Evolutionary conservation across 2,113 vertebrate genomes (phyloP).

Genomic region (Lasiurus cinereus): DNA sequence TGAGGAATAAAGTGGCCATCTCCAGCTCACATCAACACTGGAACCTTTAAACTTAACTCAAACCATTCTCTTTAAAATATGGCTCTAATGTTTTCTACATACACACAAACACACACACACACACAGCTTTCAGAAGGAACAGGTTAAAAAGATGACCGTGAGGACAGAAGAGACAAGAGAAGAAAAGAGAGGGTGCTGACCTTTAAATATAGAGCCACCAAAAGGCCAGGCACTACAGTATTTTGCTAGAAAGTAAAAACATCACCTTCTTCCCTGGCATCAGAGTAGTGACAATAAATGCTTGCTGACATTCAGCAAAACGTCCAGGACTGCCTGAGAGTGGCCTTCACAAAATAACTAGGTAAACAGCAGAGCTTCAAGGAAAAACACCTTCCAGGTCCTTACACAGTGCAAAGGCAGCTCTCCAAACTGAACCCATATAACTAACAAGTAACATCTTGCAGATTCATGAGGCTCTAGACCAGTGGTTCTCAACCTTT

Average conservation of each 20-base stretch:
- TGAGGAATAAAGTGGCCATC: constrained; percentile 17
- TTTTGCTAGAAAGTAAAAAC: constrained; percentile 71
- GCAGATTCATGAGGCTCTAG: neutral
- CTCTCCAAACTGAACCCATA: neutral
- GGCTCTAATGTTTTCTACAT: neutral
- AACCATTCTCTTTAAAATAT: constrained; percentile 44
- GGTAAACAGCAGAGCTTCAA: constrained; percentile 63
- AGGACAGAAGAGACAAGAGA: constrained; percentile 51
- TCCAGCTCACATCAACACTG: constrained; percentile 18
- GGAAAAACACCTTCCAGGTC: constrained; percentile 40
- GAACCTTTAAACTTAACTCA: constrained; percentile 43
- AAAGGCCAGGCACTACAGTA: constrained; percentile 57
- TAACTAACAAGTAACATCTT: neutral
- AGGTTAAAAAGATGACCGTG: constrained; percentile 64
- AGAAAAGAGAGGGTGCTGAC: constrained; percentile 64
- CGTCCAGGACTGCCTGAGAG: constrained; percentile 61
- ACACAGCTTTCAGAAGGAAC: constrained; percentile 43
- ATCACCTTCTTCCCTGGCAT: constrained; percentile 59
- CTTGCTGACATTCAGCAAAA: constrained; percentile 76
- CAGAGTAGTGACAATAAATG: constrained; percentile 67
- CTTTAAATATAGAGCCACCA: constrained; percentile 68
- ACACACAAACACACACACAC: neutral
- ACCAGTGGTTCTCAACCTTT: no score
- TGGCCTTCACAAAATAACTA: constrained; percentile 55
- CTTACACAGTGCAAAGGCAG: neutral